Evolutionary conservation across 2,797 vertebrate species (phyloP).

Genomic region (Alauda arvensis): DNA sequence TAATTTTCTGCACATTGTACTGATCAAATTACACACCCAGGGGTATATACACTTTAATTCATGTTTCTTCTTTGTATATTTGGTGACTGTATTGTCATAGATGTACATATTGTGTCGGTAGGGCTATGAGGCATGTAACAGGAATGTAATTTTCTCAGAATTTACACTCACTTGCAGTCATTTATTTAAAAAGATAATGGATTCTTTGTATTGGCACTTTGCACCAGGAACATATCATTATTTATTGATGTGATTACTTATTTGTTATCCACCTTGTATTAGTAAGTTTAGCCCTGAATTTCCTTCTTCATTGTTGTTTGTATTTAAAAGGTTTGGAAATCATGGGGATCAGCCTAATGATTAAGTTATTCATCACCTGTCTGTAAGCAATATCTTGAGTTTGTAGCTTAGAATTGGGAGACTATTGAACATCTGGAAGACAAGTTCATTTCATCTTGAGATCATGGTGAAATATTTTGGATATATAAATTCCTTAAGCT

Average conservation of each 20-base stretch:
- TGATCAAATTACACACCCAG: conserved; percentile 74
- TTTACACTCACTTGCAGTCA: conserved; percentile 89
- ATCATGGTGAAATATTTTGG: conserved; percentile 96
- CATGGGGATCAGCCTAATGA: conserved; percentile 83
- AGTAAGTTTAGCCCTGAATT: conserved; percentile 87
- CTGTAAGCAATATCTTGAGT: conserved; percentile 99
- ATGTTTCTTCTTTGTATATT: conserved; percentile 96
- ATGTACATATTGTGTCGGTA: conserved; percentile 98
- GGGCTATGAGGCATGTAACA: conserved; percentile 89
- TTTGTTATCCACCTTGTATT: conserved; percentile 83
- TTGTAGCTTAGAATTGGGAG: conserved; percentile 87
- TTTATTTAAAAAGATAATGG: conserved; percentile 88
- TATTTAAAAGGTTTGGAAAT: conserved; percentile 89
- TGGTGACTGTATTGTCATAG: conserved; percentile 98
- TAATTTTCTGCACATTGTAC: conserved; percentile 72
- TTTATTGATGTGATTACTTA: conserved; percentile 90
- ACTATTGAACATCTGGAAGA: conserved; percentile 88
- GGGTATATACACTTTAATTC: conserved; percentile 80
- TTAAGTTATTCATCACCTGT: conserved; percentile 94
- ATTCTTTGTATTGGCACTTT: conserved; percentile 98
- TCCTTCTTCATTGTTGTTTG: conserved; percentile 97
- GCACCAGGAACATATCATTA: conserved; percentile 97
- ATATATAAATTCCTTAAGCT: conserved; percentile 96
- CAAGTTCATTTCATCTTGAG: conserved; percentile 93
- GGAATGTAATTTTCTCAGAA: conserved; percentile 89